phyloP scores from a whole-genome alignment of 2,888 invertebrate genomes.

The Eupithecia subumbrata region DNA sequence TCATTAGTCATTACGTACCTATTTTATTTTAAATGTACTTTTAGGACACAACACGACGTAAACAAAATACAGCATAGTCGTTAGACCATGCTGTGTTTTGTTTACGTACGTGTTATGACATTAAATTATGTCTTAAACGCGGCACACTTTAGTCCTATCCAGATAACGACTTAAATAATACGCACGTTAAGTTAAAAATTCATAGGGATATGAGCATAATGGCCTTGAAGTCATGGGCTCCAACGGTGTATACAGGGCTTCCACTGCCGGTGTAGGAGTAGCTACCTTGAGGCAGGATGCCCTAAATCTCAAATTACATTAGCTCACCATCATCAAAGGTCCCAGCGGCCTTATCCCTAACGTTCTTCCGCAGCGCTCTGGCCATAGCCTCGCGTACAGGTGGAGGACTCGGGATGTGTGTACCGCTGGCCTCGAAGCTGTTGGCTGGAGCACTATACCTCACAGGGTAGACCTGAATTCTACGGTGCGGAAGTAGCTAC shows the following conservation, averaged over 20 bases:
- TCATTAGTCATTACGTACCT: no score
- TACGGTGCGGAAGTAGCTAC: conserved; percentile 83
- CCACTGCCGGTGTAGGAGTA: no score
- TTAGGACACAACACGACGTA: no score
- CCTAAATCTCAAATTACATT: not conserved
- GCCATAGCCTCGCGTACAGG: conserved; percentile 84
- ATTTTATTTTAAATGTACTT: no score
- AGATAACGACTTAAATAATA: not conserved
- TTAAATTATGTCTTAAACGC: not conserved
- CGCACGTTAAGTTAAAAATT: no score
- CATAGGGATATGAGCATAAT: no score
- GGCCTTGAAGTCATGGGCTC: no score
- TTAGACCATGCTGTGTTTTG: no score
- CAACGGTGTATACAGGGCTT: no score
- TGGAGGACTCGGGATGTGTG: conserved; percentile 84
- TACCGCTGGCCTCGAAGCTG: conserved; percentile 82
- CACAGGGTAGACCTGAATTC: conserved; percentile 82
- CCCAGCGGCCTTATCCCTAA: conserved; percentile 81
- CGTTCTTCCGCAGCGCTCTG: conserved; percentile 77
- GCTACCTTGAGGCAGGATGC: no score
- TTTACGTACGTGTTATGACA: no score
- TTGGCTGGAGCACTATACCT: conserved; percentile 75
- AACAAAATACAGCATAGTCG: no score
- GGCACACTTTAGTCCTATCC: not conserved
- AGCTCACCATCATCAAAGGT: conserved; percentile 79